A percentile compares a stretch with the other conserved stretches of the same genome.
phyloP scores from a whole-genome alignment of 2,113 vertebrate genomes.

The Dascyllus trimaculatus region DNA sequence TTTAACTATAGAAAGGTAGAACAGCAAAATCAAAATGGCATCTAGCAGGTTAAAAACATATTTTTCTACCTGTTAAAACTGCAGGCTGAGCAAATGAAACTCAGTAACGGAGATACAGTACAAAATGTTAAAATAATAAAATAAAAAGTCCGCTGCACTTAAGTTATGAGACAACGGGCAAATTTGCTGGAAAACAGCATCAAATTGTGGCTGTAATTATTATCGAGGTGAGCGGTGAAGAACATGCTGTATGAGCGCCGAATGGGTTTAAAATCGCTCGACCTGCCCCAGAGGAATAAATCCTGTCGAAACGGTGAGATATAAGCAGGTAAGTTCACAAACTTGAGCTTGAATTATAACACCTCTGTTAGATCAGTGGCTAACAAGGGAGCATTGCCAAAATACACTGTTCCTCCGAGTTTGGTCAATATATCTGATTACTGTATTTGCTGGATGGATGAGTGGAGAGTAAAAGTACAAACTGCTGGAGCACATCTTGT shows the following conservation, averaged over 20 bases:
- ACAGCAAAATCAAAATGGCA: background rate
- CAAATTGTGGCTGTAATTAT: slow-evolving; percentile 11
- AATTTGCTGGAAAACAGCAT: slow-evolving; percentile 13
- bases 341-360: background rate
- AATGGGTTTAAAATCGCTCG: slow-evolving; percentile 17
- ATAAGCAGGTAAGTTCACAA: background rate
- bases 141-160: slow-evolving; percentile 7
- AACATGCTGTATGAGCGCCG: background rate
- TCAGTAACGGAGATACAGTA: background rate
- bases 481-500: slow-evolving; percentile 8
- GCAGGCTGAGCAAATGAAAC: background rate
- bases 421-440: slow-evolving; percentile 38
- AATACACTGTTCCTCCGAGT: slow-evolving; percentile 1
- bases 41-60: background rate
- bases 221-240: background rate
- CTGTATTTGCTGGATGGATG: slow-evolving; percentile 4
- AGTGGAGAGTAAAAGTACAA: slow-evolving; percentile 19
- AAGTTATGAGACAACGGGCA: slow-evolving; percentile 10
- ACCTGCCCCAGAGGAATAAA: background rate
- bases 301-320: background rate
- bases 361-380: slow-evolving; percentile 11
- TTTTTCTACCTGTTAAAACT: background rate
- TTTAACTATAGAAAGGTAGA: background rate
- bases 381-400: slow-evolving; percentile 12
- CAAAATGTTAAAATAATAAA: background rate